Percentiles rank a stretch among this genome's conserved stretches.
phyloP scores from a whole-genome alignment of 2,888 invertebrate species.

The Drosophila kambysellisi region DNA sequence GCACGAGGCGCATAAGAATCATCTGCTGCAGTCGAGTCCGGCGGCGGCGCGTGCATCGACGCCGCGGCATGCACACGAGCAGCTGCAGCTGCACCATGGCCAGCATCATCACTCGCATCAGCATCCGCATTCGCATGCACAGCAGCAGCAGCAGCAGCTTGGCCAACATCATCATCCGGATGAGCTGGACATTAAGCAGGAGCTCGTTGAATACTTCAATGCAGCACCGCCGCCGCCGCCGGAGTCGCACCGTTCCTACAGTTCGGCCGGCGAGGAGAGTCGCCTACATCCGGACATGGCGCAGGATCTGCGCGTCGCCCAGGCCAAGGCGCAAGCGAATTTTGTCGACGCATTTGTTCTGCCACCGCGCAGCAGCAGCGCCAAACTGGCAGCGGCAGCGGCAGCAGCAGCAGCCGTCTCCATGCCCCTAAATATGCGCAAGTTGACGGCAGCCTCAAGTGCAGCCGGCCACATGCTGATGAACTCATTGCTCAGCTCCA shows the following conservation, averaged over 20 bases:
- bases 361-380: conserved; percentile 68
- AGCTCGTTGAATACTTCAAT: conserved; percentile 82
- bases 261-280: conserved; percentile 81
- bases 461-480: conserved; percentile 81
- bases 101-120: conserved; percentile 54
- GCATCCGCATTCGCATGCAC: conserved; percentile 65
- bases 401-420: conserved; percentile 34
- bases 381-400: conserved; percentile 36
- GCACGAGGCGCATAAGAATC: conserved; percentile 80
- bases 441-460: conserved; percentile 64
- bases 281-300: conserved; percentile 82
- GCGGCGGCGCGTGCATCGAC: conserved; percentile 58
- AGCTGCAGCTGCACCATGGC: conserved; percentile 56
- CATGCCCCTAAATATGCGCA: conserved; percentile 82
- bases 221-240: conserved; percentile 74
- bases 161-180: conserved; percentile 54
- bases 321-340: conserved; percentile 76
- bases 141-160: conserved; percentile 30
- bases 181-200: conserved; percentile 83
- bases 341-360: conserved; percentile 80
- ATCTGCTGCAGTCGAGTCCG: conserved; percentile 65
- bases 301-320: conserved; percentile 82
- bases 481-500: conserved; percentile 76
- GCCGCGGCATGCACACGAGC: conserved; percentile 70
- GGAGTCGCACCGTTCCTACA: conserved; percentile 83